Conservation (phyloP, 2,113 vertebrate genomes). For the Pangasianodon hypophthalmus region DNA sequence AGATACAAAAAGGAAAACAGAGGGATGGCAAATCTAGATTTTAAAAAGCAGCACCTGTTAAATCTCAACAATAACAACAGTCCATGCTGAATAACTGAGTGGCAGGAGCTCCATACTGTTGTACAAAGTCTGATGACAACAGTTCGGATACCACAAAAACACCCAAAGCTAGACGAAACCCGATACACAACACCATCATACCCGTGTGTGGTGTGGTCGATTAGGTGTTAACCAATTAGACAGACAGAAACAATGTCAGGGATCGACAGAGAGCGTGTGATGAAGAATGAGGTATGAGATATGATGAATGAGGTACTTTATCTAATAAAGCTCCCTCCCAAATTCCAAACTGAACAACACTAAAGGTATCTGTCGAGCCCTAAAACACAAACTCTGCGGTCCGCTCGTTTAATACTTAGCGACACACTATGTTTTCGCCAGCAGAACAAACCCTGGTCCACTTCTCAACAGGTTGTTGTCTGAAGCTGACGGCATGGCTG, state of each 20-base stretch:
- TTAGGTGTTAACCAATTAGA: neutral
- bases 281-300: neutral
- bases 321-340: neutral
- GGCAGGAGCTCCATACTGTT: neutral
- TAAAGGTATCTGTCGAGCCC: neutral
- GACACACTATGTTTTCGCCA: neutral
- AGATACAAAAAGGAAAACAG: neutral
- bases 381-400: neutral
- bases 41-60: neutral
- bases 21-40: neutral
- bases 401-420: no score
- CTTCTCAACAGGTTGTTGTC: neutral
- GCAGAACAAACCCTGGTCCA: neutral
- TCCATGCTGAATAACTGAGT: neutral
- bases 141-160: neutral
- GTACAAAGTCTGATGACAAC: neutral
- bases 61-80: neutral
- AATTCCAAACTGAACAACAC: neutral
- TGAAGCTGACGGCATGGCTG: constrained; percentile 8
- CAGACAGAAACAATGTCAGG: neutral
- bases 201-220: neutral
- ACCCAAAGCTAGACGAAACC: neutral
- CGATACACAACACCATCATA: neutral
- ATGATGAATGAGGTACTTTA: neutral
- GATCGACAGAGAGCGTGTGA: neutral